Percentiles rank a stretch among this genome's conserved stretches.
Conservation (phyloP, 1,140 invertebrate genomes). For the Sitobion miscanthi region DNA sequence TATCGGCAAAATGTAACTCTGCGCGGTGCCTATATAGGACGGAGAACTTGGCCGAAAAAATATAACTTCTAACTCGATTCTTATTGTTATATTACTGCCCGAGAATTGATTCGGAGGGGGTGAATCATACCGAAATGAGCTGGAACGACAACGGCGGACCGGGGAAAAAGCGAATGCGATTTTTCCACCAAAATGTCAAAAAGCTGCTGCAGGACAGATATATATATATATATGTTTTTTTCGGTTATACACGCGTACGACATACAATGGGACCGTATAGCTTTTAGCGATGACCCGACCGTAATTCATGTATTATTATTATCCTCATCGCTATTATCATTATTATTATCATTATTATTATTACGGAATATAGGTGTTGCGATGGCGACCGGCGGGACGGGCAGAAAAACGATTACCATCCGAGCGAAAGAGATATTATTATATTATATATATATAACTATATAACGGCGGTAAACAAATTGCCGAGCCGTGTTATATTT, state of each 20-base stretch:
- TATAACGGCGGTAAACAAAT: constrained; percentile 46
- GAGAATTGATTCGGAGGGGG: background rate
- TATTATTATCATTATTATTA: background rate
- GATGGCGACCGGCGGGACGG: background rate
- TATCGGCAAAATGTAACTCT: background rate
- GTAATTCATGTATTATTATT: background rate
- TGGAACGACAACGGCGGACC: too few relatives aligned
- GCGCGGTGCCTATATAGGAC: too few relatives aligned
- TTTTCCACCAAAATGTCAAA: background rate
- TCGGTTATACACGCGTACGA: background rate
- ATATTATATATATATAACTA: too few relatives aligned
- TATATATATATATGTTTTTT: background rate
- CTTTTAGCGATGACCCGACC: background rate
- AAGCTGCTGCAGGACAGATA: background rate
- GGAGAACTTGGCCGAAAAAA: background rate
- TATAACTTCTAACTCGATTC: background rate
- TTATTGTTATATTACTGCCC: background rate
- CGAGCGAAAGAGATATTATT: constrained; percentile 49
- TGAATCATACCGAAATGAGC: background rate
- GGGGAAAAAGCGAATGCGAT: background rate
- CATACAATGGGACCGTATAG: background rate
- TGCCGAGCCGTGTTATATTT: background rate
- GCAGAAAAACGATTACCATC: constrained; percentile 29
- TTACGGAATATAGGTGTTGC: background rate
- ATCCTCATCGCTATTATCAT: background rate